phyloP scores from a whole-genome alignment of 2,113 vertebrate genomes.

The Jacana jacana region DNA sequence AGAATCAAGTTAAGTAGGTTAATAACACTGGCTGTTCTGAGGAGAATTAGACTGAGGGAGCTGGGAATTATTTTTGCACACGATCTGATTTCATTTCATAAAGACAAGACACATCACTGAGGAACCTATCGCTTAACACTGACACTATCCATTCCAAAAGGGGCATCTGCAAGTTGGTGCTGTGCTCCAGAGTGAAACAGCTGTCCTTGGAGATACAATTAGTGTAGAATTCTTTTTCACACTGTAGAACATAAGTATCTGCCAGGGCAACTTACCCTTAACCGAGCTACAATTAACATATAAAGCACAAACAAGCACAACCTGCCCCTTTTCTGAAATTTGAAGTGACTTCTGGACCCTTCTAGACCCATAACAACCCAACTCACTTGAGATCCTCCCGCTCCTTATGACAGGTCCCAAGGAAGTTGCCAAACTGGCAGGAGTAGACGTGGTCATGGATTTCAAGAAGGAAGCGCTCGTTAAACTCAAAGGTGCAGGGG shows the following conservation, averaged over 20 bases:
- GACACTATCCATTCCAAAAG: not conserved
- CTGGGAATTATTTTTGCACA: not conserved
- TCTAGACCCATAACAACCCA: not conserved
- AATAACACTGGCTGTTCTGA: not conserved
- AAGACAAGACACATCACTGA: not conserved
- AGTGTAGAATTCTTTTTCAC: not conserved
- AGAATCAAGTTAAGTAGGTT: not conserved
- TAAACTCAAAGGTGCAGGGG: slow-evolving; percentile 82
- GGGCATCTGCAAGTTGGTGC: not conserved
- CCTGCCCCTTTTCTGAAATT: not conserved
- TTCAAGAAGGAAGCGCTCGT: slow-evolving; percentile 76
- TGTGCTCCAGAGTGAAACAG: not conserved
- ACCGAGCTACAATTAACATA: not conserved
- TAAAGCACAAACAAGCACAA: not conserved
- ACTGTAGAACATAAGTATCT: not conserved
- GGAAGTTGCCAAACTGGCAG: slow-evolving; percentile 87
- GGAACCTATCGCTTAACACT: not conserved
- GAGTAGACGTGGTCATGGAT: slow-evolving; percentile 82
- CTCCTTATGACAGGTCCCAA: slow-evolving; percentile 84
- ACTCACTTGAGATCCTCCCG: slow-evolving; percentile 78
- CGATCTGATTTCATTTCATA: not conserved
- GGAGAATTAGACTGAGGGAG: not conserved
- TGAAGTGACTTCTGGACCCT: not conserved
- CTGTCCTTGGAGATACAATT: not conserved
- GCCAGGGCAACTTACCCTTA: not conserved